phyloP scores from a whole-genome alignment of 1,140 invertebrate genomes.

The Pogonomyrmex barbatus region DNA sequence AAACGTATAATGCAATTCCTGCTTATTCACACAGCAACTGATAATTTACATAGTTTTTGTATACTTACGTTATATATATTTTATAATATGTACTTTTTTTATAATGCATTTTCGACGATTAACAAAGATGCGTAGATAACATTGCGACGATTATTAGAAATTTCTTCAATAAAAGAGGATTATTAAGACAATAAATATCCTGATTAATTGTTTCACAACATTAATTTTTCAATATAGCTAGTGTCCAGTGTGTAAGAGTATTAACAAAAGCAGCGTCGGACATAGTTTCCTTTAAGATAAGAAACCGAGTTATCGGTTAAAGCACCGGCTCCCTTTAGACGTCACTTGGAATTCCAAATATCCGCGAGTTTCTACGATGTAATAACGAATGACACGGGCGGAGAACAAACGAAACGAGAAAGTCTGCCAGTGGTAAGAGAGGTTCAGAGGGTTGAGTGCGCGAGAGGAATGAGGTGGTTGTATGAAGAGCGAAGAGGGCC shows the following conservation, averaged over 20 bases:
- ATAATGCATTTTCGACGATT: not conserved
- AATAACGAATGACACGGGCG: constrained; percentile 84
- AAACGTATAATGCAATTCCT: not conserved
- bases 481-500: constrained; percentile 52
- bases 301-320: constrained; percentile 70
- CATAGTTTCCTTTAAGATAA: constrained; percentile 62
- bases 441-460: constrained; percentile 66
- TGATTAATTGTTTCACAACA: constrained; percentile 14
- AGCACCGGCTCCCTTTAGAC: constrained; percentile 75
- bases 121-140: not conserved
- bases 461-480: constrained; percentile 58
- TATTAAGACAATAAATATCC: constrained; percentile 6
- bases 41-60: not conserved
- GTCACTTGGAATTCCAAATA: constrained; percentile 85
- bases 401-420: constrained; percentile 84
- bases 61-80: not conserved
- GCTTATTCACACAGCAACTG: not conserved
- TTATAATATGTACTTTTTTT: not conserved
- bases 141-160: not conserved
- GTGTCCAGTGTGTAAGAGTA: constrained; percentile 30
- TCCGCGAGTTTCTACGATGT: constrained; percentile 84
- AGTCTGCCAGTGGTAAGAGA: constrained; percentile 78
- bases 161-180: not conserved
- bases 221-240: constrained; percentile 36
- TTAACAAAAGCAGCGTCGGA: constrained; percentile 59